phyloP scores from a whole-genome alignment of 2,113 vertebrate genomes.

The Elgaria multicarinata region DNA sequence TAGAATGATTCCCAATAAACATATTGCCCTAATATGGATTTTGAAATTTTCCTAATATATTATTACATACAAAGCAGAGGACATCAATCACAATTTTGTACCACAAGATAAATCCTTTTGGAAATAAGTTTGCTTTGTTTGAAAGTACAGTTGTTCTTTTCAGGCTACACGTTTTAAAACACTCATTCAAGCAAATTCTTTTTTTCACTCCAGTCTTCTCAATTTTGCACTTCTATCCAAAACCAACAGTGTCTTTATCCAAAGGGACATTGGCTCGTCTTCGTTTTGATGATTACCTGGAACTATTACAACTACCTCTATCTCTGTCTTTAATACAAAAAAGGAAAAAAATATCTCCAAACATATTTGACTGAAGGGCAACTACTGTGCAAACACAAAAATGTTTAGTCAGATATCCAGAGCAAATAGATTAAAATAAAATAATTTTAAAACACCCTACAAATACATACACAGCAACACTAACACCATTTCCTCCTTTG shows the following conservation, averaged over 20 bases:
- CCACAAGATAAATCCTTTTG: background rate
- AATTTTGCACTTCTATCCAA: constrained; percentile 7
- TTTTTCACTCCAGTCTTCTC: background rate
- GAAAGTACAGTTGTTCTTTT: constrained; percentile 19
- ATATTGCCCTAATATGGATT: background rate
- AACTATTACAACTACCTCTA: background rate
- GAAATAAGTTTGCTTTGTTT: background rate
- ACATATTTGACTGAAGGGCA: background rate
- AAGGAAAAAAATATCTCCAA: background rate
- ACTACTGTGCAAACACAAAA: background rate
- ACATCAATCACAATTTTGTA: background rate
- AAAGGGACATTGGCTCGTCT: background rate
- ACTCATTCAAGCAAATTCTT: background rate
- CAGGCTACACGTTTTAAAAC: constrained; percentile 1
- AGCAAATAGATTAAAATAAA: constrained; percentile 2
- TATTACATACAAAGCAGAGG: background rate
- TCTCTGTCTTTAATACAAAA: background rate
- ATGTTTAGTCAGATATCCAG: background rate
- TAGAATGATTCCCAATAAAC: background rate
- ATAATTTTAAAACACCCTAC: background rate
- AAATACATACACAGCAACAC: background rate
- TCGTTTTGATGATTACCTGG: background rate
- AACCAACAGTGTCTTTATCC: constrained; percentile 8
- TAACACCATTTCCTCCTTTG: background rate
- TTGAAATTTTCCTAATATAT: background rate